Evolutionary conservation across 2,888 invertebrate genomes (phyloP).

Genomic region (Ectemnius continuus): DNA sequence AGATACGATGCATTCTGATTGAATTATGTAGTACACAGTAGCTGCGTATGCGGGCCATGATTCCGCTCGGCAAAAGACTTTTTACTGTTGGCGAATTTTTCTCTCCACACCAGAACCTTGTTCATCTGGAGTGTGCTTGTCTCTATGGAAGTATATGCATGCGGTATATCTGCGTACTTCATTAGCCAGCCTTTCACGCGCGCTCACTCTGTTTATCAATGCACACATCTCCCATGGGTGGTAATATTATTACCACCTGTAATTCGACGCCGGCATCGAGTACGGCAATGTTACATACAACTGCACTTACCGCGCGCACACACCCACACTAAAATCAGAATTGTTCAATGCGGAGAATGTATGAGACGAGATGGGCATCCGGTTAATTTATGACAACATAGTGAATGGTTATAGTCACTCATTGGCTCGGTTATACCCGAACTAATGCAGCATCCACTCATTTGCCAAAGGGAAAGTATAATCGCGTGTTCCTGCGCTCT

Average conservation of each 20-base stretch:
- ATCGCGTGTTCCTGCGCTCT: too few species aligned
- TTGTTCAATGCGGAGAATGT: too few species aligned
- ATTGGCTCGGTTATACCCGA: too few species aligned
- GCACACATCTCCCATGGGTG: not conserved
- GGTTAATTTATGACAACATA: too few species aligned
- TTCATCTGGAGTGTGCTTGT: not conserved
- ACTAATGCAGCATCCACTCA: too few species aligned
- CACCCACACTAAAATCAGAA: too few species aligned
- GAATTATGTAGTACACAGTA: constrained; percentile 13
- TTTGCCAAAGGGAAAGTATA: too few species aligned
- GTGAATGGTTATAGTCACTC: too few species aligned
- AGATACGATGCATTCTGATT: constrained; percentile 20
- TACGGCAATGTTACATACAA: not conserved
- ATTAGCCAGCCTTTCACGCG: not conserved
- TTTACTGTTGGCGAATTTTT: constrained; percentile 1
- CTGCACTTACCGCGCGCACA: not conserved
- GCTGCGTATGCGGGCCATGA: not conserved
- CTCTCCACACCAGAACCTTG: not conserved
- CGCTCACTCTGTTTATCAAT: not conserved
- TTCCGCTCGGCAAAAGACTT: not conserved
- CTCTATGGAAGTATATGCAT: not conserved
- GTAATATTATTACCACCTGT: not conserved
- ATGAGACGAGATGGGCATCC: too few species aligned
- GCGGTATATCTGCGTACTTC: not conserved
- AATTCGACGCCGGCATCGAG: not conserved